These are phyloP conservation scores for Carettochelys insculpta DNA, from an alignment of 2,113 vertebrate species.

Conservation along the genomic window DNA sequence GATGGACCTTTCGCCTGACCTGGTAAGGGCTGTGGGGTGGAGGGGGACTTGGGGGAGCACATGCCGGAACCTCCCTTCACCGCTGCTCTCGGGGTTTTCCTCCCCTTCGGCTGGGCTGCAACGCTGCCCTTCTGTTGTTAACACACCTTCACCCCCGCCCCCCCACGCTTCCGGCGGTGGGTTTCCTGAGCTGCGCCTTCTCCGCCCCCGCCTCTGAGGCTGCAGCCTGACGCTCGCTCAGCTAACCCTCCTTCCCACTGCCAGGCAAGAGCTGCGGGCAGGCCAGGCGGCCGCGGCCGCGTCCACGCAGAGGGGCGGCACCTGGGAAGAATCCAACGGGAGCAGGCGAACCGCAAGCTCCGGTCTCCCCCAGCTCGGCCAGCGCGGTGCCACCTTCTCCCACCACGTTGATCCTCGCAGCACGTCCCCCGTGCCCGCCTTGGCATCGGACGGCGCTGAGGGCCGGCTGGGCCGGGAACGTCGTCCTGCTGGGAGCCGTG, in stretches of 20 bases:
- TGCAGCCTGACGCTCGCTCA: neutral
- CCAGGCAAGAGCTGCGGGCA: neutral
- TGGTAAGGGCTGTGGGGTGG: no score
- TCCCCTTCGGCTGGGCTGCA: no score
- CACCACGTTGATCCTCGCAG: neutral
- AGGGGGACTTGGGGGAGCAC: no score
- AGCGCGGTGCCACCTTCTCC: no score
- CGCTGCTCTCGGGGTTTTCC: no score
- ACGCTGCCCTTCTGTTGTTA: no score
- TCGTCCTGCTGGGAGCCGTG: no score
- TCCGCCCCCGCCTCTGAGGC: neutral
- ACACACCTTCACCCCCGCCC: neutral
- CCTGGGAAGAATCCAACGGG: neutral
- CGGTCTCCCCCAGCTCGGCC: no score
- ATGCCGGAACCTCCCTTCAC: no score
- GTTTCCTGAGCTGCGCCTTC: neutral
- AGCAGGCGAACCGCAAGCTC: no score
- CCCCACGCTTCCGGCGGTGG: neutral
- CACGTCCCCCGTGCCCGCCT: neutral
- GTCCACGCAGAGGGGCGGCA: neutral
- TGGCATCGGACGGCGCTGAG: neutral
- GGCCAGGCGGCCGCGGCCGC: neutral
- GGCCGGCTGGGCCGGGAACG: no score
- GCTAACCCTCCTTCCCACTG: neutral
- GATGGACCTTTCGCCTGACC: no score